Conservation (phyloP, 2,888 invertebrate genomes). For the Oxycera nigricornis region DNA sequence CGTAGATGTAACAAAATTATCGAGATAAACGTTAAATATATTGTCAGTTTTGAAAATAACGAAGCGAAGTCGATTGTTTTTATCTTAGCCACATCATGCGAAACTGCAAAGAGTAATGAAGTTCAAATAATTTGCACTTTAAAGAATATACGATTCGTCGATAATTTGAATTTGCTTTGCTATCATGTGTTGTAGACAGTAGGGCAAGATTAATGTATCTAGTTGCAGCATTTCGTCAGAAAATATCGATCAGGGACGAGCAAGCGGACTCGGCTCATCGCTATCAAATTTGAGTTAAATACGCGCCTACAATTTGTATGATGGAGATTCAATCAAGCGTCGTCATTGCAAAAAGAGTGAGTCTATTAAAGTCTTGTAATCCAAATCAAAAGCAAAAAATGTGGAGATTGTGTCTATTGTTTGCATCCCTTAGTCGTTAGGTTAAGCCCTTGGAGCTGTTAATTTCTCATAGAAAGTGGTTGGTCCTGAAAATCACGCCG, state of each 20-base stretch:
- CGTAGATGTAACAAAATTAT: constrained; percentile 18
- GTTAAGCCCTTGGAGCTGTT: too few relatives aligned
- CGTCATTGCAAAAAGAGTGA: too few relatives aligned
- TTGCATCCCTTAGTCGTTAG: too few relatives aligned
- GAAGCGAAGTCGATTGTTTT: constrained; percentile 16
- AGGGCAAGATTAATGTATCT: constrained; percentile 17
- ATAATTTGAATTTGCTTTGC: constrained; percentile 15
- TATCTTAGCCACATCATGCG: background rate
- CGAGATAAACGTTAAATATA: constrained; percentile 2
- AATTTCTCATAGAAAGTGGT: too few relatives aligned
- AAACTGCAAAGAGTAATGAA: background rate
- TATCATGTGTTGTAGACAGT: background rate
- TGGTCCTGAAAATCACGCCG: too few relatives aligned
- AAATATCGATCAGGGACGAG: too few relatives aligned
- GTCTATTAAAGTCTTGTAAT: background rate
- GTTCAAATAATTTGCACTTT: constrained; percentile 33
- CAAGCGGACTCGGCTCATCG: too few relatives aligned
- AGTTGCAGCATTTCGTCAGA: constrained; percentile 29
- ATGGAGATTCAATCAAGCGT: too few relatives aligned
- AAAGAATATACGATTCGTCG: background rate
- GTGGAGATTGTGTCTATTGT: too few relatives aligned
- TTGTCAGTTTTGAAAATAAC: background rate
- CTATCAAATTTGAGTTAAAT: too few relatives aligned
- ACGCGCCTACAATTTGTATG: too few relatives aligned
- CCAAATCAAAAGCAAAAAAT: too few relatives aligned